Base-by-base conservation (phyloP, 2,113 vertebrate genomes). In the Fregetta grallaria region DNA sequence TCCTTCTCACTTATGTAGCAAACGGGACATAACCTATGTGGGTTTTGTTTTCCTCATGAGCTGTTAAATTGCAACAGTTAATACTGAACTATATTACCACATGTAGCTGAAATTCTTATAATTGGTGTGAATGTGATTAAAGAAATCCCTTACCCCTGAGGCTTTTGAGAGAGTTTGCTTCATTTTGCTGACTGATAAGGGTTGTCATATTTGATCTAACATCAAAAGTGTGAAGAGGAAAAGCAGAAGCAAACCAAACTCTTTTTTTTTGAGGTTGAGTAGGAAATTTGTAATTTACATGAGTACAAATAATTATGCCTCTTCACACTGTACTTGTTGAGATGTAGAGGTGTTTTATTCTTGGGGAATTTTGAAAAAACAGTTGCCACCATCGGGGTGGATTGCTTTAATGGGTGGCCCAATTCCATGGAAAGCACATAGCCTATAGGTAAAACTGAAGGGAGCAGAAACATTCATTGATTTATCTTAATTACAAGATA, bases 361-460 rank as follows among this genome's bases (percentile, higher is more conserved):
- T 38, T 27, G 11, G 9, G 42, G 40, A 26, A 71, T 80, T 94
- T 90, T 92, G 44, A 92, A 68, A 23, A 80, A 90, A 76, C 16
- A n/a, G 7, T 85, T 89, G 53, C 68, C 32, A 75, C 14, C 3
- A 3, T 59, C 6, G 7, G 11, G 6, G 22, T 52, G 17, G 21
- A 84, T 56, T 68, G 23, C 38, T 67, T 95, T 45, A 72, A 32
- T 78, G 88, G 78, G 90, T 88, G 75, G 86, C 83, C 77, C 66
- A 52, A 19, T 84, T 70, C 36, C 62, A 30, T 23, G 15, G 29
- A 72, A 82, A 84, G 8, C 26, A 62, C 27, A 38, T 71, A 92
- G 53, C 67, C 79, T 73, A 49, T 47, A 94, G 87, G 92, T 90
- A 97, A 97, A 96, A 89, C 65, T 70, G 44, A 95, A 94, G 20